Percentiles rank a stretch among this genome's conserved stretches.
Conservation (phyloP, 92 coral and sea anemone species). For the Zoanthus sociatus region DNA sequence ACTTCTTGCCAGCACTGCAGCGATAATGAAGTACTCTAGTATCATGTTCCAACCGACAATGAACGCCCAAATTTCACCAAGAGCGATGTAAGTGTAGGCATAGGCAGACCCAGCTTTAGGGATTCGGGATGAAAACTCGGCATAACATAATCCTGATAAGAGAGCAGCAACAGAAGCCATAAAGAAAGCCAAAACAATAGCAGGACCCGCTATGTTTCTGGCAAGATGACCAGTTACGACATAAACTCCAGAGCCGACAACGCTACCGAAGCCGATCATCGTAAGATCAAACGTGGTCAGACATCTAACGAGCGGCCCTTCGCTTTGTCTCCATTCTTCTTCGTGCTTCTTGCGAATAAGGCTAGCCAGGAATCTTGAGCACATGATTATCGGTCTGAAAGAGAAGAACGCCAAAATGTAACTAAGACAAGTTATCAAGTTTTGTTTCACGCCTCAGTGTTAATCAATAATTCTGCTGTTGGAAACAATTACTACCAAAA, state of each 20-base stretch:
- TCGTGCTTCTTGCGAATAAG: constrained; percentile 22
- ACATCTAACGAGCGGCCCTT: constrained; percentile 52
- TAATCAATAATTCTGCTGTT: no score
- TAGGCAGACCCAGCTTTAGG: constrained; percentile 98
- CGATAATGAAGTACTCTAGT: constrained; percentile 81
- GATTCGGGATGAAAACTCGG: constrained; percentile 90
- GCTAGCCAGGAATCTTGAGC: neutral
- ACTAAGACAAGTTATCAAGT: no score
- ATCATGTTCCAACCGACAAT: constrained; percentile 92
- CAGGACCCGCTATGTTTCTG: constrained; percentile 90
- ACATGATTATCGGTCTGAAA: neutral
- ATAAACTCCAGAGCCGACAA: constrained; percentile 87
- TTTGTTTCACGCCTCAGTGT: no score
- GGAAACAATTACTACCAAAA: no score
- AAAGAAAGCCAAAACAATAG: constrained; percentile 78
- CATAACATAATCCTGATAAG: constrained; percentile 90
- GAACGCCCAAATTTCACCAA: constrained; percentile 95
- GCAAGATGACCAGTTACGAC: constrained; percentile 88
- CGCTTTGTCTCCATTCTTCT: constrained; percentile 8
- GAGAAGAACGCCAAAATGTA: neutral
- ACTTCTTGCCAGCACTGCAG: constrained; percentile 79
- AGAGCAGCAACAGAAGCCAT: constrained; percentile 82
- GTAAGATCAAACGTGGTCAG: constrained; percentile 77
- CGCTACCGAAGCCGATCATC: constrained; percentile 75
- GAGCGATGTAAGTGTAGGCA: constrained; percentile 79